phyloP scores from a whole-genome alignment of 2,113 vertebrate genomes.

The Natator depressus region DNA sequence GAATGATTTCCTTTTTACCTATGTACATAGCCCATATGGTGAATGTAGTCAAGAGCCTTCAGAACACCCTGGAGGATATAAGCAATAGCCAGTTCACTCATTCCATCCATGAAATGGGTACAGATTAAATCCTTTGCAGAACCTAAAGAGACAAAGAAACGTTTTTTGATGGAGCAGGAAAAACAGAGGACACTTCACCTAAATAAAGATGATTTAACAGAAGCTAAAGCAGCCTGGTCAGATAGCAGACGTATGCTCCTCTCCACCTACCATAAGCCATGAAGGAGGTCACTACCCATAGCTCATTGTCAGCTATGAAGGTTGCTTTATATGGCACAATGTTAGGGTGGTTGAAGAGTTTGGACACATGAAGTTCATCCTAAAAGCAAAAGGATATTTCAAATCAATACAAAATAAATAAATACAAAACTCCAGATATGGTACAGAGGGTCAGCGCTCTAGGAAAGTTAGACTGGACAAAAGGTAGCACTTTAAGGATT shows the following conservation, averaged over 20 bases:
- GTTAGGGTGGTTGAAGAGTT: conserved; percentile 94
- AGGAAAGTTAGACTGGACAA: not conserved
- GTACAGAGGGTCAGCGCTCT: not conserved
- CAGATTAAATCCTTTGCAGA: conserved; percentile 96
- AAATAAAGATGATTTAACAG: not conserved
- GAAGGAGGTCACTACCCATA: conserved; percentile 97
- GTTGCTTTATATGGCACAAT: conserved; percentile 95
- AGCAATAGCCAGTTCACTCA: conserved; percentile 94
- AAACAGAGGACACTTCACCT: not conserved
- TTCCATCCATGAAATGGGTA: conserved; percentile 93
- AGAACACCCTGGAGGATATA: conserved; percentile 93
- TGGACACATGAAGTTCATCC: conserved; percentile 95
- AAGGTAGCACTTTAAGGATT: not conserved
- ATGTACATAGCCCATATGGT: conserved; percentile 98
- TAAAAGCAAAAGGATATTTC: conserved; percentile 51
- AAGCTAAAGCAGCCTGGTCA: not conserved
- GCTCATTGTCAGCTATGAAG: conserved; percentile 94
- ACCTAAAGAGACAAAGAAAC: conserved; percentile 75
- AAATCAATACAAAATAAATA: not conserved
- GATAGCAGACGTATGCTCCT: not conserved
- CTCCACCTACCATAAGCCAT: conserved; percentile 93
- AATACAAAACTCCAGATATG: not conserved
- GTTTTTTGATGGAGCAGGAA: not conserved
- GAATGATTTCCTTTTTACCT: conserved; percentile 78
- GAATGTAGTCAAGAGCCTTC: conserved; percentile 96